Percentiles rank a stretch among this genome's conserved stretches.
Evolutionary conservation across 2,113 vertebrate genomes (phyloP).

Genomic region (Cyprinus carpio): DNA sequence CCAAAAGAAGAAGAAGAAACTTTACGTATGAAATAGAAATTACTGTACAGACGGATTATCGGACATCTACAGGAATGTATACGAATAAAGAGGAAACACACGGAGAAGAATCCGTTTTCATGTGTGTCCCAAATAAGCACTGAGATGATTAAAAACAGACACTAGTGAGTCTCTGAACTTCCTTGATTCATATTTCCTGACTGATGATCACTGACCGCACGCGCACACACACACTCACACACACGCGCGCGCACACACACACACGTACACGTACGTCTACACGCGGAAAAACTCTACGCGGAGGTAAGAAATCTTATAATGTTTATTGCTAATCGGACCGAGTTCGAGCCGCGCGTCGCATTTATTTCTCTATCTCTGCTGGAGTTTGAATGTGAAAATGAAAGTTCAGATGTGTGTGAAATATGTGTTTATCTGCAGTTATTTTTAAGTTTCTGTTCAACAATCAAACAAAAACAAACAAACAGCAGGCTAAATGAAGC

Average conservation of each 20-base stretch:
- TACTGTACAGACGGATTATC: too few relatives aligned
- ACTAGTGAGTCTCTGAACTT: not conserved
- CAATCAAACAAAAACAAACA: not conserved
- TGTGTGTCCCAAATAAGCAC: not conserved
- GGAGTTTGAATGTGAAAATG: not conserved
- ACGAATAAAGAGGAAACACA: too few relatives aligned
- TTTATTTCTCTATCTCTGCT: not conserved
- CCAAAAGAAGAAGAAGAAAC: too few relatives aligned
- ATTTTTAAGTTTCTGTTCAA: not conserved
- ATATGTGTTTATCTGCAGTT: not conserved
- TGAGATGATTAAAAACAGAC: not conserved
- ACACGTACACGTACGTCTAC: not conserved
- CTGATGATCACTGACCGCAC: not conserved
- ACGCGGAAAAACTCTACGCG: not conserved
- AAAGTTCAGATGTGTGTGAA: not conserved
- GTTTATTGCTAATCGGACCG: not conserved
- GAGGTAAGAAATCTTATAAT: not conserved
- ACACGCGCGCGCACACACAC: too few relatives aligned
- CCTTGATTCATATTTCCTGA: constrained; percentile 25
- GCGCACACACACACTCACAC: not conserved
- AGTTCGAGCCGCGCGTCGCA: not conserved
- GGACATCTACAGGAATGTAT: too few relatives aligned
- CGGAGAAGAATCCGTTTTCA: not conserved
- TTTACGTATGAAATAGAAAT: too few relatives aligned
- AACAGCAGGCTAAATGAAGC: not conserved